A percentile compares a stretch with the other conserved stretches of the same genome.
These are phyloP conservation scores for Zhuqinia jingwanae DNA, from an alignment of 2,888 invertebrate genomes.

Conservation along the genomic window DNA sequence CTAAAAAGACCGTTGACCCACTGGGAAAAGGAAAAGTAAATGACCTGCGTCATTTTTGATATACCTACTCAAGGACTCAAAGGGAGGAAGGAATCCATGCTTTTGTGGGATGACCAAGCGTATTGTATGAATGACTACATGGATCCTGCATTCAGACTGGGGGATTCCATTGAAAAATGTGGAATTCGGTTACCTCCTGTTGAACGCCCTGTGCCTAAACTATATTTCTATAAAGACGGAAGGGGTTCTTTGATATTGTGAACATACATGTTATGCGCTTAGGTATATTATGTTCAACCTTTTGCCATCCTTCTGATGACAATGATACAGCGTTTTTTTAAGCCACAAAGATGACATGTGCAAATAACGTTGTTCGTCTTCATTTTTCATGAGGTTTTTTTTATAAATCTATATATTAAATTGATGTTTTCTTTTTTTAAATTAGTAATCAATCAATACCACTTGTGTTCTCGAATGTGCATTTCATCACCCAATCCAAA, in stretches of 20 bases:
- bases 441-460: no score
- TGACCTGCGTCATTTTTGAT: not conserved
- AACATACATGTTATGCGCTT: not conserved
- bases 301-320: not conserved
- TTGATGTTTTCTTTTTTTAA: no score
- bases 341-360: not conserved
- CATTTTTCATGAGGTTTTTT: not conserved
- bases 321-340: not conserved
- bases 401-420: no score
- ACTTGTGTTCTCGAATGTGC: no score
- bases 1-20: conserved; percentile 69
- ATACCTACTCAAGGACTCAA: no score
- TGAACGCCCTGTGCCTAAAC: not conserved
- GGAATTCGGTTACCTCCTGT: conserved; percentile 43
- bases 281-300: not conserved
- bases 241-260: not conserved
- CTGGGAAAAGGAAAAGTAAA: conserved; percentile 40
- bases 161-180: conserved; percentile 71
- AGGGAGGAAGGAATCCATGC: not conserved
- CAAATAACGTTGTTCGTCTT: not conserved
- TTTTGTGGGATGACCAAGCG: conserved; percentile 68
- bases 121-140: conserved; percentile 66
- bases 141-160: conserved; percentile 65
- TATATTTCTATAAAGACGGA: not conserved
- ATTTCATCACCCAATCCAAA: not conserved